phyloP scores from a whole-genome alignment of 2,113 vertebrate genomes.

The Osmerus eperlanus region DNA sequence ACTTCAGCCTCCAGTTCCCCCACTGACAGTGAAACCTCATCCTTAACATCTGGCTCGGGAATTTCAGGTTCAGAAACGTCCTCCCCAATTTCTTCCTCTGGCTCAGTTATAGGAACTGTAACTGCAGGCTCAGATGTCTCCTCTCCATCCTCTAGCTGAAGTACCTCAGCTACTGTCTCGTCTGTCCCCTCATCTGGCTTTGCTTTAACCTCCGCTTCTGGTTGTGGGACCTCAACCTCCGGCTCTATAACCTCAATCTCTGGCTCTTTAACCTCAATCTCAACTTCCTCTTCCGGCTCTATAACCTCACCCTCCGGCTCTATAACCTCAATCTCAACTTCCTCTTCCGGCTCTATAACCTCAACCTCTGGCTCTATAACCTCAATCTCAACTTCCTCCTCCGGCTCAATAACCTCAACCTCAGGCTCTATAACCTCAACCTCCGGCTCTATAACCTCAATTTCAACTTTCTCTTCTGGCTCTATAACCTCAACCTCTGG shows the following conservation, averaged over 20 bases:
- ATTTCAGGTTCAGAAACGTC: too few species aligned
- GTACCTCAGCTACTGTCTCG: too few species aligned
- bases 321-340: not conserved
- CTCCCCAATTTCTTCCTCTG: conserved; percentile 10
- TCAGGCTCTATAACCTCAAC: not conserved
- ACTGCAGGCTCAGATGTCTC: too few species aligned
- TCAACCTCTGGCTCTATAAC: not conserved
- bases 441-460: not conserved
- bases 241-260: not conserved
- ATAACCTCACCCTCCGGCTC: not conserved
- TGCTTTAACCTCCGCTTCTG: not conserved
- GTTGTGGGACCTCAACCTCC: not conserved
- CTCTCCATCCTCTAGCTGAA: not conserved
- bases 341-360: not conserved
- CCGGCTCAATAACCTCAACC: not conserved
- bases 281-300: not conserved
- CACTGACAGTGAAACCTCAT: not conserved
- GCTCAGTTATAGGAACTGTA: not conserved
- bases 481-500: not conserved
- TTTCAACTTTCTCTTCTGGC: not conserved
- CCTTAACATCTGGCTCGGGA: not conserved
- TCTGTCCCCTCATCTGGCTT: not conserved
- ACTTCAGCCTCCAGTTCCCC: not conserved
- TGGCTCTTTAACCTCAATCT: not conserved
- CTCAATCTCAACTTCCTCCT: not conserved